A percentile compares a stretch with the other conserved stretches of the same genome.
Evolutionary conservation across 2,888 invertebrate genomes (phyloP).

Genomic region (Himalopsyche kuldschensis): DNA sequence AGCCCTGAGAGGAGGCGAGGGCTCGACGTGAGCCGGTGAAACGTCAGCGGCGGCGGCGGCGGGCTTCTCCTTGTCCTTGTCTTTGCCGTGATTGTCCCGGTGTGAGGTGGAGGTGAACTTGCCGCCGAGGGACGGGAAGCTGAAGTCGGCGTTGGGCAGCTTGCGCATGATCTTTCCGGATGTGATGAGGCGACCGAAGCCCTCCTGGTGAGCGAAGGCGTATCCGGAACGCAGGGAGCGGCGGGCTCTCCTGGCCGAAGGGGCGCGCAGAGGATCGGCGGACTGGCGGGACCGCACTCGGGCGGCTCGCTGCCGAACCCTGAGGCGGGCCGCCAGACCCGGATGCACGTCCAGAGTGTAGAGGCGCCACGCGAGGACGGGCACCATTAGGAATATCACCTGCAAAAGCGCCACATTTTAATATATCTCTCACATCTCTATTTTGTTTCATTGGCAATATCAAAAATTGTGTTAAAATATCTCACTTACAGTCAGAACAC

Average conservation of each 20-base stretch:
- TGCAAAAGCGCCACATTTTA: constrained; percentile 38
- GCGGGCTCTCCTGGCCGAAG: constrained; percentile 85
- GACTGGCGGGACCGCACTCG: constrained; percentile 69
- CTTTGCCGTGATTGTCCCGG: constrained; percentile 45
- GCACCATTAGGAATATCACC: constrained; percentile 83
- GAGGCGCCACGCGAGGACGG: constrained; percentile 92
- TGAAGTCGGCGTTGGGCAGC: constrained; percentile 77
- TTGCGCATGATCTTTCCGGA: constrained; percentile 95
- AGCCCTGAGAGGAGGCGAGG: constrained; percentile 53
- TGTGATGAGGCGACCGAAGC: constrained; percentile 95
- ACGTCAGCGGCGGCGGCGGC: constrained; percentile 37
- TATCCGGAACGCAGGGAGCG: constrained; percentile 94
- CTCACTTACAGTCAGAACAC: constrained; percentile 68
- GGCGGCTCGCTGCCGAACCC: constrained; percentile 77
- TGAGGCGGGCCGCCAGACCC: constrained; percentile 87
- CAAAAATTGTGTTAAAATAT: background rate
- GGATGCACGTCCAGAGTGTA: constrained; percentile 91
- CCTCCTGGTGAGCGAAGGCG: constrained; percentile 98
- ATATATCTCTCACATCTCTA: background rate
- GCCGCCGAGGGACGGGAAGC: constrained; percentile 67
- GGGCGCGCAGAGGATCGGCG: constrained; percentile 79
- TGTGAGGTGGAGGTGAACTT: constrained; percentile 49
- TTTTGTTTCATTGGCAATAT: background rate
- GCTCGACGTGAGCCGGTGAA: constrained; percentile 42
- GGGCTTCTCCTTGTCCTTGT: constrained; percentile 49